phyloP scores from a whole-genome alignment of 2,113 vertebrate genomes.

The Cairina moschata region DNA sequence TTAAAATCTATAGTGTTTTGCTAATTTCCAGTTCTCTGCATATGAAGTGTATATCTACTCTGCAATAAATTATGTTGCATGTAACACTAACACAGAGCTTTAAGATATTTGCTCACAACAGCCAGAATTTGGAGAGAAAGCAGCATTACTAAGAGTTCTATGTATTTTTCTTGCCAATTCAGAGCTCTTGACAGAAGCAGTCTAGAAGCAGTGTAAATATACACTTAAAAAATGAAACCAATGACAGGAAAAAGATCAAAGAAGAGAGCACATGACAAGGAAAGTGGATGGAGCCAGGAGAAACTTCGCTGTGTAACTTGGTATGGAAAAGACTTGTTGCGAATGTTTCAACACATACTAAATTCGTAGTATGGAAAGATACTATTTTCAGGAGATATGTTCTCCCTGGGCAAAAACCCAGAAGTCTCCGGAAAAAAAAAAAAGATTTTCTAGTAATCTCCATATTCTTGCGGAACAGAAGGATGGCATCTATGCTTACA shows the following conservation, averaged over 20 bases:
- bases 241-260: slow-evolving; percentile 69
- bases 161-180: slow-evolving; percentile 63
- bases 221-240: slow-evolving; percentile 73
- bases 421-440: neutral
- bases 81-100: slow-evolving; percentile 26
- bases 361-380: slow-evolving; percentile 13
- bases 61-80: slow-evolving; percentile 13
- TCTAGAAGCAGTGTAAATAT: slow-evolving; percentile 64
- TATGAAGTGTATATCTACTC: slow-evolving; percentile 59
- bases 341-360: slow-evolving; percentile 22
- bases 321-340: slow-evolving; percentile 12
- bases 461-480: neutral
- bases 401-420: slow-evolving; percentile 29
- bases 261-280: slow-evolving; percentile 54
- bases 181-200: slow-evolving; percentile 53
- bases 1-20: slow-evolving; percentile 62
- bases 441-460: neutral
- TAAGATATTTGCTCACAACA: slow-evolving; percentile 58
- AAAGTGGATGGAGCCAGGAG: slow-evolving; percentile 63
- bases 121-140: slow-evolving; percentile 27
- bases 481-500: neutral
- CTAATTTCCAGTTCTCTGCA: slow-evolving; percentile 69
- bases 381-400: slow-evolving; percentile 30
- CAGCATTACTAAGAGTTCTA: slow-evolving; percentile 51
- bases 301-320: slow-evolving; percentile 44